A percentile compares a stretch with the other conserved stretches of the same genome.
These are phyloP conservation scores for Nebria brevicollis DNA, from an alignment of 2,888 invertebrate genomes.

Conservation along the genomic window DNA sequence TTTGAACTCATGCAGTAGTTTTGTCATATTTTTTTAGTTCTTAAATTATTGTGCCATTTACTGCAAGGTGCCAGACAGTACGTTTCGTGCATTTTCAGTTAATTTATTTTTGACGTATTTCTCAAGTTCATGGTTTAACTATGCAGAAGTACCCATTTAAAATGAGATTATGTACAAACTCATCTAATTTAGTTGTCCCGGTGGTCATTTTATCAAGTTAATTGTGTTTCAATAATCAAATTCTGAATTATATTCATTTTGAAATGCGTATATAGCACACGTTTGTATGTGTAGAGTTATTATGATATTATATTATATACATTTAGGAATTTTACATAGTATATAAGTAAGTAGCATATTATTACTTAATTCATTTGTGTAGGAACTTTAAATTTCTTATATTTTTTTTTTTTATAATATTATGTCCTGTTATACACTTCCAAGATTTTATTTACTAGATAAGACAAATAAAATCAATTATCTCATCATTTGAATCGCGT, in stretches of 20 bases:
- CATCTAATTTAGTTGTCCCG: conserved; percentile 10
- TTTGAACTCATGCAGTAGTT: background rate
- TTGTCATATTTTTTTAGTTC: background rate
- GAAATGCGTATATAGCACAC: conserved; percentile 5
- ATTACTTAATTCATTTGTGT: conserved; percentile 36
- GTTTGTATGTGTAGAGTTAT: conserved; percentile 32
- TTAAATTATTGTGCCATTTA: conserved; percentile 33
- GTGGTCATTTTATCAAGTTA: conserved; percentile 33
- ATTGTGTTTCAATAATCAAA: conserved; percentile 20
- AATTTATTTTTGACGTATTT: background rate
- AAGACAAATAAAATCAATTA: background rate
- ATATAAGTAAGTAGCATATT: conserved; percentile 36
- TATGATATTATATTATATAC: conserved; percentile 23
- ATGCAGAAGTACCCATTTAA: conserved; percentile 11
- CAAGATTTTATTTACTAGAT: background rate
- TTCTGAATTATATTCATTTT: conserved; percentile 15
- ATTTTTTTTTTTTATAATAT: conserved; percentile 3
- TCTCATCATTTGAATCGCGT: background rate
- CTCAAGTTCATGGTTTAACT: conserved; percentile 6
- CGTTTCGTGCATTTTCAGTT: conserved; percentile 6
- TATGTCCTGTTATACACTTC: conserved; percentile 14
- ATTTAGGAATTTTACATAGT: conserved; percentile 14
- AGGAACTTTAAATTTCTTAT: background rate
- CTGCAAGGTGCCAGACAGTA: conserved; percentile 33
- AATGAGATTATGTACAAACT: conserved; percentile 34